Conservation (phyloP, 2,113 vertebrate species). For the Muntiacus reevesi region DNA sequence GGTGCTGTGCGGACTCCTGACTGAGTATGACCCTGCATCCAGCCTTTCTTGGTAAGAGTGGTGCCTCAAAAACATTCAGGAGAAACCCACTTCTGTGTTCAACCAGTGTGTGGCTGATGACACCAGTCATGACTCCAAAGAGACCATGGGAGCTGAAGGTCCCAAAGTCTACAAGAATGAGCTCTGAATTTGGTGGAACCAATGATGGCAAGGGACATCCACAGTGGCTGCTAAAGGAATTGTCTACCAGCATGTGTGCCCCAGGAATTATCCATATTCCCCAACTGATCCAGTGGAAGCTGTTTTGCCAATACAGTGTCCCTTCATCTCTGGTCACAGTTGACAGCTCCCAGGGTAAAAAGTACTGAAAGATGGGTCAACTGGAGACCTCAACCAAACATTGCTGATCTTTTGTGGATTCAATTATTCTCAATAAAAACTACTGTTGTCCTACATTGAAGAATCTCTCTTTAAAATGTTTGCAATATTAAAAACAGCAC, state of each 20-base stretch:
- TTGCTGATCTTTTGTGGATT: neutral
- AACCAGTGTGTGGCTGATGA: neutral
- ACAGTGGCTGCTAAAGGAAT: neutral
- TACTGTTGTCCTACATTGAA: neutral
- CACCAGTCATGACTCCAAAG: neutral
- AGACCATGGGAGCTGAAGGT: neutral
- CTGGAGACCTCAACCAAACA: neutral
- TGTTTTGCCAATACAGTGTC: neutral
- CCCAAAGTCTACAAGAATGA: neutral
- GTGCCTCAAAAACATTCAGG: neutral
- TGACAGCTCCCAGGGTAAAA: neutral
- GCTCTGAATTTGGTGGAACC: neutral
- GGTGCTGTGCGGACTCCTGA: neutral
- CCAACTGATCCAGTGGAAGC: neutral
- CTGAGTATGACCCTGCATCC: neutral
- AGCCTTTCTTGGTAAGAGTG: neutral
- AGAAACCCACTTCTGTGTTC: neutral
- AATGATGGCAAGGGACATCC: neutral
- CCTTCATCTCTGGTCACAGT: neutral
- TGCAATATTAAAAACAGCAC: slow-evolving; percentile 15
- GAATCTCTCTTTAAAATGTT: neutral
- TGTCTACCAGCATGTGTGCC: neutral
- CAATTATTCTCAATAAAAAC: neutral
- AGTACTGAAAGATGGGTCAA: neutral
- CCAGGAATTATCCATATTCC: neutral